Base-by-base conservation (phyloP, 2,888 invertebrate genomes). In the Epinotia ramella region DNA sequence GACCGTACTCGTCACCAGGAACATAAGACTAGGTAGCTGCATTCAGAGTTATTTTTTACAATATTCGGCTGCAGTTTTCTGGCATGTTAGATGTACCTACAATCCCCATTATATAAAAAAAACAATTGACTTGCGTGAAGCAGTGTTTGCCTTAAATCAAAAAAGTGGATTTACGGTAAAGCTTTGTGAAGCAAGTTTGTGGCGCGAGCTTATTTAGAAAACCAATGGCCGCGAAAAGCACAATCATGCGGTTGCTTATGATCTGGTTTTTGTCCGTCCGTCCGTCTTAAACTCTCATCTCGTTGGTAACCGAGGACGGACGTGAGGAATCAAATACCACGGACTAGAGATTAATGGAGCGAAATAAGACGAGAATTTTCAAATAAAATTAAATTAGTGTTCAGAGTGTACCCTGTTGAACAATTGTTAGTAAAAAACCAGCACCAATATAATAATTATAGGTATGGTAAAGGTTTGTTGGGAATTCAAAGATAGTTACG, bases 201-300 rank as follows among this genome's bases (percentile, higher is more conserved):
- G 60, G 74, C 65, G 49, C 56, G 46, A 76, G 66, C 76, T 67
- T 76, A 67, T 76, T 76, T 76, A 76, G 71, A 76, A 76, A 72
- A 76, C 33, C 71, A 71, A 76, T 57, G 76, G 71, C 60, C 81
- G 84, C 85, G 87, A 87, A 86, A 83, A 85, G 84, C 84, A 84
- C 84, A 87, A 88, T 88, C 86, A 84, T 91, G 92, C 85, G 92
- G 92, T 92, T 84, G 78, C 82, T 85, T 86, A 87, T 86, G 89
- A 88, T 90, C 86, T 83, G 85, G 89, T 91, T 92, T 91, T 92
- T 91, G 84, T 87, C 75, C 81, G 81, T 83, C 85, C 84, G 83
- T 84, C 83, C 82, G 86, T 86, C 59, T 90, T 89, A 89, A 89
- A 88, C 84, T 76, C 83, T 83, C 84, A 89, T 89, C 89, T 89